Conservation (phyloP, 1,140 invertebrate species). For the Drosophila sulfurigaster region DNA sequence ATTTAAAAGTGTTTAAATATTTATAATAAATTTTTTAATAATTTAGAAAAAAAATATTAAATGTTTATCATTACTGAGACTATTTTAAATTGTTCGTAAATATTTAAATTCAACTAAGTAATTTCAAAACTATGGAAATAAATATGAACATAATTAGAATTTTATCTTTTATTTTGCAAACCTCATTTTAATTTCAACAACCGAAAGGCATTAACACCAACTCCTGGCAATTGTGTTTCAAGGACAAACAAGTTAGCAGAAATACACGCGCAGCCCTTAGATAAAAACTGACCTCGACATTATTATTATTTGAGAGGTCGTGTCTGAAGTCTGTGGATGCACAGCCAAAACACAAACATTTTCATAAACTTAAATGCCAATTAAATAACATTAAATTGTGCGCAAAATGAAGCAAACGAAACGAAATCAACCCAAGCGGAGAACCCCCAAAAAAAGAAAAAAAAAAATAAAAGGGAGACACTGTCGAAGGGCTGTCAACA, state of each 20-base stretch:
- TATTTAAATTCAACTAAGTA: too few relatives aligned
- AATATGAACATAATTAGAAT: too few relatives aligned
- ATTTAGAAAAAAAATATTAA: too few relatives aligned
- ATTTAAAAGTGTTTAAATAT: too few relatives aligned
- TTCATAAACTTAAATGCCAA: conserved; percentile 79
- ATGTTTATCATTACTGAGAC: too few relatives aligned
- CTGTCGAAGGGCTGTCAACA: conserved; percentile 76
- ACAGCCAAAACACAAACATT: conserved; percentile 57
- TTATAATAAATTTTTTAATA: too few relatives aligned
- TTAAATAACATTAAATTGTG: conserved; percentile 84
- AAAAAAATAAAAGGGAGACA: conserved; percentile 11
- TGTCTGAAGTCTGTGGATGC: conserved; percentile 12
- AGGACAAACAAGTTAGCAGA: conserved; percentile 11
- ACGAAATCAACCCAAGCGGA: conserved; percentile 37
- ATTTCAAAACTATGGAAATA: too few relatives aligned
- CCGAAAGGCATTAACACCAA: conserved; percentile 20
- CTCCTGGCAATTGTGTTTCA: conserved; percentile 21
- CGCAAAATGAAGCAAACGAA: conserved; percentile 71
- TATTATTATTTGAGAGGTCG: conserved; percentile 40
- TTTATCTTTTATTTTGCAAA: not conserved
- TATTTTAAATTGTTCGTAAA: too few relatives aligned
- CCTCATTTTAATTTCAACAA: conserved; percentile 8
- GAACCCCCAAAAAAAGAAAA: conserved; percentile 14
- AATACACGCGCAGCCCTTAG: conserved; percentile 11
- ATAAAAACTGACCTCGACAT: conserved; percentile 60